phyloP scores from a whole-genome alignment of 2,113 vertebrate species.

The Pollachius pollachius region DNA sequence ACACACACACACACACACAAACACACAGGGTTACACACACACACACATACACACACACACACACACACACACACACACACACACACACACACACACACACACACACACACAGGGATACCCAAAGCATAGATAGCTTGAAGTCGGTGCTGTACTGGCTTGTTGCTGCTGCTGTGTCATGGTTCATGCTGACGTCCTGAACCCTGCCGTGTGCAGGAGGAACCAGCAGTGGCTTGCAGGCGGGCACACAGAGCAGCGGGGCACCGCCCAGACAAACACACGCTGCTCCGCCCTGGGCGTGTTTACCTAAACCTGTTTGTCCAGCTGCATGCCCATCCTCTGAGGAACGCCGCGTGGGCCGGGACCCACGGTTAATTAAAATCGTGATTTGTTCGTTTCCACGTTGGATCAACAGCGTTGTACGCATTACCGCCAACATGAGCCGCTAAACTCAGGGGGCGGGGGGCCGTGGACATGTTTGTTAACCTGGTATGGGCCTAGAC shows the following conservation, averaged over 20 bases:
- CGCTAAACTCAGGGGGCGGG: slow-evolving; percentile 41
- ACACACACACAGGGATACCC: too few relatives aligned
- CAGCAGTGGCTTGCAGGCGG: not conserved
- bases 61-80: too few relatives aligned
- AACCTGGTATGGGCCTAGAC: slow-evolving; percentile 30
- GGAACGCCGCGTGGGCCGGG: slow-evolving; percentile 31
- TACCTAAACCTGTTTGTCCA: slow-evolving; percentile 68
- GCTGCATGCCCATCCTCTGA: slow-evolving; percentile 49
- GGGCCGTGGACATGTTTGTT: slow-evolving; percentile 55
- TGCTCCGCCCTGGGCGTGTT: slow-evolving; percentile 42
- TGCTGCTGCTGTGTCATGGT: slow-evolving; percentile 52
- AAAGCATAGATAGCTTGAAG: too few relatives aligned
- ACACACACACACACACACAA: too few relatives aligned
- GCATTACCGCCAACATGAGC: slow-evolving; percentile 35
- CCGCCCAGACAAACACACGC: slow-evolving; percentile 47
- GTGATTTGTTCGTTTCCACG: slow-evolving; percentile 65
- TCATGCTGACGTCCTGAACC: slow-evolving; percentile 54
- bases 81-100: too few relatives aligned
- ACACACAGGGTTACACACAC: too few relatives aligned
- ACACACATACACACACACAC: too few relatives aligned
- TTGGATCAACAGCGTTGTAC: slow-evolving; percentile 63
- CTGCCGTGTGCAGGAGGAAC: slow-evolving; percentile 55
- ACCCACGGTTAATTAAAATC: slow-evolving; percentile 73
- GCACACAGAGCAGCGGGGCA: slow-evolving; percentile 43
- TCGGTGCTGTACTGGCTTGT: too few relatives aligned